Evolutionary conservation across 2,113 vertebrate species (phyloP).

Genomic region (Cebus imitator): DNA sequence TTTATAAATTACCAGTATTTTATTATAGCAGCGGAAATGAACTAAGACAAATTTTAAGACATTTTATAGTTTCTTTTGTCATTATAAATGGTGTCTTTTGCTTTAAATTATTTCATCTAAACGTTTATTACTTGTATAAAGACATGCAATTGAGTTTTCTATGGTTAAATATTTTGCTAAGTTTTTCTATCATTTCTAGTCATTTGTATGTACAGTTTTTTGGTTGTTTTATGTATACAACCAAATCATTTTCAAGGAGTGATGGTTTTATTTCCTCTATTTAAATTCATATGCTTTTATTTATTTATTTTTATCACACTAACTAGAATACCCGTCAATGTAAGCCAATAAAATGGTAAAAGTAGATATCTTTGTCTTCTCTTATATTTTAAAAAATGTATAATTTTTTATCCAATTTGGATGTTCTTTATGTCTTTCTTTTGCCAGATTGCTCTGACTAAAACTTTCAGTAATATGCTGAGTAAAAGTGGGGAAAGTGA

Average conservation of each 20-base stretch:
- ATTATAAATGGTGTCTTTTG: background rate
- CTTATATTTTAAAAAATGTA: background rate
- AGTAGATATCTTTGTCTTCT: background rate
- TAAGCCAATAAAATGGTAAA: conserved; percentile 20
- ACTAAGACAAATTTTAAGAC: background rate
- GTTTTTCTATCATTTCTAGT: background rate
- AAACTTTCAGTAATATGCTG: too few relatives aligned
- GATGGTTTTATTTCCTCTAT: conserved; percentile 43
- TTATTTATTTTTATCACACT: conserved; percentile 18
- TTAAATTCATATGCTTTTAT: background rate
- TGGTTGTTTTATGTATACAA: background rate
- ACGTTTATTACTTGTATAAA: background rate
- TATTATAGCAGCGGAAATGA: background rate
- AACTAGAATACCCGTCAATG: background rate
- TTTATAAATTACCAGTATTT: background rate
- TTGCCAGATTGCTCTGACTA: too few relatives aligned
- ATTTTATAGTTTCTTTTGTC: background rate
- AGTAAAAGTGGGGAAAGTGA: too few relatives aligned
- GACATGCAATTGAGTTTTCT: background rate
- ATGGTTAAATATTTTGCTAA: background rate
- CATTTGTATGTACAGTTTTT: background rate
- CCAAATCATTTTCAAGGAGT: conserved; percentile 42
- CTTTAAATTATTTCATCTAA: background rate
- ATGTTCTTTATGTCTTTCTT: too few relatives aligned
- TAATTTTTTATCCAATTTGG: background rate